Base-by-base conservation (phyloP, 2,888 invertebrate species). In the Eustalomyia histrio region DNA sequence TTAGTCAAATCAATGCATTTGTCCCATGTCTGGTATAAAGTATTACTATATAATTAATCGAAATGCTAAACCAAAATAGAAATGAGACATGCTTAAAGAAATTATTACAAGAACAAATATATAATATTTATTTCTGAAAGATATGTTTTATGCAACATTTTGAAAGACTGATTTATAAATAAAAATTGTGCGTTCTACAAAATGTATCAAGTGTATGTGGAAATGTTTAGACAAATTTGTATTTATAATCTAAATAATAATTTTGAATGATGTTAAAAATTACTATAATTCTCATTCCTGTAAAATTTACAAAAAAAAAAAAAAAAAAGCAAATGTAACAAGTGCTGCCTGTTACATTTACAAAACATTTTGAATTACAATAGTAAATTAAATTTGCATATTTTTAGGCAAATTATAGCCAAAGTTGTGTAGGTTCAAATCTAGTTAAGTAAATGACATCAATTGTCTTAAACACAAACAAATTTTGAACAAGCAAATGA, bases 261-360 rank as follows among this genome's bases (percentile, higher is more conserved):
- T 39, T 12, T 12, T 39, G 12, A 39, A 12, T 39, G 39, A 12
- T 12, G 14, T 2, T 39, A 1, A 39, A 39, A 14, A n/a, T n/a
- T n/a, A n/a, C n/a, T 39, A 12, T 12, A 12, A 39, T 39, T 12
- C 29, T 39, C 39, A 6, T 29, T 29, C 29, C 29, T n/a, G 2
- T 6, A 7, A n/a, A 14, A n/a, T 47, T n/a, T 47, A 1, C 43
- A 29, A 29, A 29, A 6, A 29, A 29, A 29, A 6, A 29, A n/a
- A 5, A 14, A 67, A 21, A 21, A 50, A 50, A n/a, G n/a, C n/a
- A n/a, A n/a, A n/a, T n/a, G 58, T 58, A 74, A 65, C 73, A 74
- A 74, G 65, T 64, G 64, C 60, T 35, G 60, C 47, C 64, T 64
- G 47, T 6, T 18, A 55, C 43, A 14, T 65, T 12, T 47, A 14